Base-by-base conservation (phyloP, 1,140 invertebrate species). In the Melanaphis sacchari region DNA sequence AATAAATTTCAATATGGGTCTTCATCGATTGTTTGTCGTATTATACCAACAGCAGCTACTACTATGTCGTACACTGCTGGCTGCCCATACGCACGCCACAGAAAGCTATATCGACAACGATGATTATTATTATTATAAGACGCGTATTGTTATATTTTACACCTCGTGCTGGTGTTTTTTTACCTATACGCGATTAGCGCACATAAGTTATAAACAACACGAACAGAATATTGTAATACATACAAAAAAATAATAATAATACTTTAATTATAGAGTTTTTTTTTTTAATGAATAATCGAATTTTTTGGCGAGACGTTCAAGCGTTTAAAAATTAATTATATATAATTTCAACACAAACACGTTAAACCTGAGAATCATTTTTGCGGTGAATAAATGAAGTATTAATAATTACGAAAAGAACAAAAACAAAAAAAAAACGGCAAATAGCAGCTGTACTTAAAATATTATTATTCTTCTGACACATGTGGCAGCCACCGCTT, bases 1-100 rank as follows among this genome's bases (percentile, higher is more conserved):
- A 76, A 76, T 76, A 76, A 76, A 90, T 90, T 59, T 31, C 89
- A 90, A 76, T n/a, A 76, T 66, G 89, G 89, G 89, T 90, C 89
- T 90, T 90, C 89, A 59, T 90, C 88, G 88, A 90, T 59, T 40
- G 36, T 54, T 36, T 4, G 24, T 52, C 40, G 38, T 54, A 26
- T 52, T 90, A n/a, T 41, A 36, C 59, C 31, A 18, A 15, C 59
- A 66, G 59, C 59, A 66, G 59, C 59, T 66, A 66, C 9, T 66
- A n/a, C n/a, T 76, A 76, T n/a, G 59, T n/a, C 31, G 31, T 18
- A 76, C 59, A n/a, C 31, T 6, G 59, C 15, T 15, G 59, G 31
- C 31, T 76, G 59, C n/a, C 59, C 15, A 76, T 21, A 66, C 21
- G 59, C 59, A 76, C 31, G 31, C n/a, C 59, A 76, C 31, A 18